These are phyloP conservation scores for Meriones psammophilus DNA, from an alignment of 2,797 vertebrate species.

Conservation along the genomic window DNA sequence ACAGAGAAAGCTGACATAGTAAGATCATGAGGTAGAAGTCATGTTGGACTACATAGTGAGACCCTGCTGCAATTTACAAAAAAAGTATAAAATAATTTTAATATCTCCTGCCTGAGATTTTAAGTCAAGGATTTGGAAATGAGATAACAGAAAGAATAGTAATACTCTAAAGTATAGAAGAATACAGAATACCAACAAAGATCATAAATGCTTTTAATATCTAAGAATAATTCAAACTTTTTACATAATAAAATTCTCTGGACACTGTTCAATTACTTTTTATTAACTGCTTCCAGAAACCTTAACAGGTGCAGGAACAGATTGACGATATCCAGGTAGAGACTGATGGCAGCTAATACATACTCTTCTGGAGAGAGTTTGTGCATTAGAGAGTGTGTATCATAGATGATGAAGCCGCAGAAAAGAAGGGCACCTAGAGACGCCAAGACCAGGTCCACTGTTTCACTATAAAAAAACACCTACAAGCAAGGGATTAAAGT, in stretches of 20 bases:
- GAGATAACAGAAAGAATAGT: constrained; percentile 67
- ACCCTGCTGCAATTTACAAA: not conserved
- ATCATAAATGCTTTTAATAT: constrained; percentile 70
- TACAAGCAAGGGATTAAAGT: constrained; percentile 84
- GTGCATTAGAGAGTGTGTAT: constrained; percentile 96
- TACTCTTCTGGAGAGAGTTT: constrained; percentile 97
- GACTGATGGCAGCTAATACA: constrained; percentile 95
- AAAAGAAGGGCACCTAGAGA: constrained; percentile 94
- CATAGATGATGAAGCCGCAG: constrained; percentile 97
- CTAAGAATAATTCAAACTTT: not conserved
- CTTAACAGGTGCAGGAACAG: constrained; percentile 95
- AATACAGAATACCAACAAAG: constrained; percentile 51
- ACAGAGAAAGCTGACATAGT: not conserved
- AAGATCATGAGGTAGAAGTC: not conserved
- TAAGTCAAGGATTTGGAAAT: constrained; percentile 71
- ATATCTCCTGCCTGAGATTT: constrained; percentile 6
- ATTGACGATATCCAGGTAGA: constrained; percentile 97
- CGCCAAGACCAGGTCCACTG: constrained; percentile 91
- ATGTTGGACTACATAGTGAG: not conserved
- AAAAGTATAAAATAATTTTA: constrained; percentile 33
- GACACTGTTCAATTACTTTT: constrained; percentile 89
- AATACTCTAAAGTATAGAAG: constrained; percentile 67
- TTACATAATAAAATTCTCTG: constrained; percentile 57
- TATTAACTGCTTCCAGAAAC: constrained; percentile 94
- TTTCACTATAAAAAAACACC: constrained; percentile 94